These are phyloP conservation scores for Eilema caniola DNA, from an alignment of 2,888 invertebrate genomes.

Conservation along the genomic window DNA sequence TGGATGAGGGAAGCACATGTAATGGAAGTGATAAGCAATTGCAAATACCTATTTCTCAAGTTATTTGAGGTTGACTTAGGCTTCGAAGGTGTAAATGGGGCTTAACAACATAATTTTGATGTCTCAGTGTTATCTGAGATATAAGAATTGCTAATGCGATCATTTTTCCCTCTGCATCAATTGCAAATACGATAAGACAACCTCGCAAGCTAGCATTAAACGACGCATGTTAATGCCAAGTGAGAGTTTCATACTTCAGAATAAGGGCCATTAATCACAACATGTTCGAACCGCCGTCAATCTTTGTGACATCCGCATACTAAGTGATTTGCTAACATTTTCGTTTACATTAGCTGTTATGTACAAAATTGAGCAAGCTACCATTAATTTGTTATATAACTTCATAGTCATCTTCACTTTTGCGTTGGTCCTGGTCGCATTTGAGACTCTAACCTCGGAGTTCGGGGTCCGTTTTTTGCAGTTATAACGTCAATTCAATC, in stretches of 20 bases:
- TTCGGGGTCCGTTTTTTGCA: too few species aligned
- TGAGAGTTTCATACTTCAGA: constrained; percentile 30
- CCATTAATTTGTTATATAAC: neutral
- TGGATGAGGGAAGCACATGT: neutral
- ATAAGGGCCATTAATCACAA: constrained; percentile 72
- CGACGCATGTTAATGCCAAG: constrained; percentile 34
- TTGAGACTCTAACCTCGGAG: too few species aligned
- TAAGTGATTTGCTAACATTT: constrained; percentile 63
- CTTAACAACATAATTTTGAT: neutral
- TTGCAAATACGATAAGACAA: constrained; percentile 19
- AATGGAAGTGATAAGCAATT: neutral
- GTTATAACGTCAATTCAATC: too few species aligned
- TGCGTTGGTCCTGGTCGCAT: too few species aligned
- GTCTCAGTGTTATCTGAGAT: neutral
- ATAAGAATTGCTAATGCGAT: neutral
- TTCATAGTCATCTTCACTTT: neutral
- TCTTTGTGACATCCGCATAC: constrained; percentile 72
- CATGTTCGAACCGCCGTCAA: constrained; percentile 78
- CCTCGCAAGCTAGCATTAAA: constrained; percentile 41
- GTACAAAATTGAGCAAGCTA: neutral
- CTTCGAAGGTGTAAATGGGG: neutral
- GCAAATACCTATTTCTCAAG: too few species aligned
- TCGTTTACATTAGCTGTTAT: constrained; percentile 37
- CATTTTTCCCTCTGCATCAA: constrained; percentile 14
- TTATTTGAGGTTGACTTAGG: neutral